Base-by-base conservation (phyloP, 2,888 invertebrate genomes). In the Lithophane semibrunnea region DNA sequence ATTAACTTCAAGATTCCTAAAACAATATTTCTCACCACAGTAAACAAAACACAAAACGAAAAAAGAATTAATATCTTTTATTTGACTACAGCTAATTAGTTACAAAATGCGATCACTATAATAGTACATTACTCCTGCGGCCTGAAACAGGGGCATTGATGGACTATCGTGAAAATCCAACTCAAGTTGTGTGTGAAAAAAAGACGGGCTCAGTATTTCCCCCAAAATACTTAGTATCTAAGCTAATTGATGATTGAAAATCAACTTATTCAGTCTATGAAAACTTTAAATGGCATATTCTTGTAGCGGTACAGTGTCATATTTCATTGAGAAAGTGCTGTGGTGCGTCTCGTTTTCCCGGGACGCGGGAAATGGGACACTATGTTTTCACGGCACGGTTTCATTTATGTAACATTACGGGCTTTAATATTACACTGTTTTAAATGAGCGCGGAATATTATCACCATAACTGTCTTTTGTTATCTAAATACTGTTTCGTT, bases 281-380 rank as follows among this genome's bases (percentile, higher is more conserved):
- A 29, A 82, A 84, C 75, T 84, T 83, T 79, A 80, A 86, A 88
- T 80, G 78, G 71, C 82, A 72, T 73, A 73, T 80, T 84, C 74
- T 73, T 88, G 84, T 86, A 77, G 76, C 61, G 72, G 69, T 79
- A 77, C 18, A 56, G 66, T 68, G 70, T 79, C 75, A 73, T 75
- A 83, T 86, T 84, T 81, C 73, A 80, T 68, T 61, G 37, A 63
- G 29, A 74, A 66, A 88, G 74, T 77, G 79, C 66, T 81, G 75
- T 63, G 75, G 63, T 42, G 63, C 60, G 65, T 73, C 61, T 29
- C 56, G 29, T 72, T 75, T 84, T 71, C 63, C 75, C 66, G 63
- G 73, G 58, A 37, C 75, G 13, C 74, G 66, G 84, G 72, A 84
- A 83, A 81, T 73, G 52, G 65, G 24, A 52, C 73, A 71, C 73